Conservation (phyloP, 92 coral and sea anemone species). For the Epizoanthus scotinus region DNA sequence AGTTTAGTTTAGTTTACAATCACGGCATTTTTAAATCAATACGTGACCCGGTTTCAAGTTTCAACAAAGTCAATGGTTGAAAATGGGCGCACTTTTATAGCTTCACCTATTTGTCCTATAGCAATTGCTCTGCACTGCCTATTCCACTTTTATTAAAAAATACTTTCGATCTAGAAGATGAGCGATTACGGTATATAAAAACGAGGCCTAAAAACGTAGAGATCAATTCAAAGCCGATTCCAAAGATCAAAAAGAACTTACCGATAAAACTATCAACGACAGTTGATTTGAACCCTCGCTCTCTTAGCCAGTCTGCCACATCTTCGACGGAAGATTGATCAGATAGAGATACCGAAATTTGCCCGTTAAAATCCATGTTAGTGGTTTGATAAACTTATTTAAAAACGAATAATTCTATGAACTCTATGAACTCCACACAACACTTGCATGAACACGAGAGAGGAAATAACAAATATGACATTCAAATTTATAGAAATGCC, state of each 20-base stretch:
- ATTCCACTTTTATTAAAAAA: no score
- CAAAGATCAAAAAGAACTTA: conserved; percentile 26
- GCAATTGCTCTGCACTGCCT: neutral
- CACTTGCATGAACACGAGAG: neutral
- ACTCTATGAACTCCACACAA: neutral
- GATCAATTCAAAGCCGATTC: neutral
- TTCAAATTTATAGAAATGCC: neutral
- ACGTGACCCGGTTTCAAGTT: no score
- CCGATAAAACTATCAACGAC: conserved; percentile 37
- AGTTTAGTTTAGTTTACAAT: neutral
- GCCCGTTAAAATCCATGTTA: neutral
- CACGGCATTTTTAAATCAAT: neutral
- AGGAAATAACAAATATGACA: neutral
- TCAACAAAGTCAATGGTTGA: no score
- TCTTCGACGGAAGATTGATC: conserved; percentile 19
- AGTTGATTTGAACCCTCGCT: conserved; percentile 29
- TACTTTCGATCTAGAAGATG: no score
- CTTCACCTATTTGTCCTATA: neutral
- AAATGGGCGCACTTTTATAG: no score
- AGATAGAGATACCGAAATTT: neutral
- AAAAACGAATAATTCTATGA: no score
- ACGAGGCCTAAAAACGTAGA: neutral
- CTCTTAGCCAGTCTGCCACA: conserved; percentile 46
- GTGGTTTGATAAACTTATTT: neutral
- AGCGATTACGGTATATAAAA: no score